Percentiles rank a stretch among this genome's conserved stretches.
phyloP scores from a whole-genome alignment of 2,113 vertebrate species.

The Corythornis vintsioides region DNA sequence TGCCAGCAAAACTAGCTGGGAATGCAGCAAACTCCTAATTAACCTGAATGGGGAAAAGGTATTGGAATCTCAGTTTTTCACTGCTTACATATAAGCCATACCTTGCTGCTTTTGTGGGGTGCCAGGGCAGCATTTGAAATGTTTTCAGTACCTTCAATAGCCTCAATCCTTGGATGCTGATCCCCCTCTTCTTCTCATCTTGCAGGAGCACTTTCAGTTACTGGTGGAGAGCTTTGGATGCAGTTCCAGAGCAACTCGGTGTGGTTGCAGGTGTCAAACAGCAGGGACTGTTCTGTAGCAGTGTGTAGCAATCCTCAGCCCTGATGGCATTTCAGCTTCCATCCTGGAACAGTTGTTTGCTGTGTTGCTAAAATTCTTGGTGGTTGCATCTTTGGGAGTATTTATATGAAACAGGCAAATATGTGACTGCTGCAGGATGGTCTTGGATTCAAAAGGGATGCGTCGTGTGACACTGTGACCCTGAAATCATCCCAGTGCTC shows the following conservation, averaged over 20 bases:
- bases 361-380: background rate
- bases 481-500: background rate
- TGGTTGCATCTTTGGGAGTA: background rate
- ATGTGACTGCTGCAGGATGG: background rate
- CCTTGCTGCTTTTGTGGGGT: background rate
- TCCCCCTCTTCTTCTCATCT: no score
- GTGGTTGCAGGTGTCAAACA: no score
- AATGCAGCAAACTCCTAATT: constrained; percentile 11
- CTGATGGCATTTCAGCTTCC: no score
- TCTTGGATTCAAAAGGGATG: background rate
- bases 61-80: background rate
- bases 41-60: constrained; percentile 3
- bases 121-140: no score
- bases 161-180: no score
- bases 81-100: background rate
- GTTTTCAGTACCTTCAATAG: no score
- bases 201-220: no score
- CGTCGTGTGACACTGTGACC: background rate
- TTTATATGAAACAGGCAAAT: background rate
- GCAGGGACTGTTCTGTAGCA: no score
- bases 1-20: constrained; percentile 44
- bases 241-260: no score
- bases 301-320: no score
- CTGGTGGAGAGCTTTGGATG: no score
- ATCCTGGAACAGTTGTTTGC: background rate